phyloP scores from a whole-genome alignment of 2,797 vertebrate species.

The Melanotaenia nigrans region DNA sequence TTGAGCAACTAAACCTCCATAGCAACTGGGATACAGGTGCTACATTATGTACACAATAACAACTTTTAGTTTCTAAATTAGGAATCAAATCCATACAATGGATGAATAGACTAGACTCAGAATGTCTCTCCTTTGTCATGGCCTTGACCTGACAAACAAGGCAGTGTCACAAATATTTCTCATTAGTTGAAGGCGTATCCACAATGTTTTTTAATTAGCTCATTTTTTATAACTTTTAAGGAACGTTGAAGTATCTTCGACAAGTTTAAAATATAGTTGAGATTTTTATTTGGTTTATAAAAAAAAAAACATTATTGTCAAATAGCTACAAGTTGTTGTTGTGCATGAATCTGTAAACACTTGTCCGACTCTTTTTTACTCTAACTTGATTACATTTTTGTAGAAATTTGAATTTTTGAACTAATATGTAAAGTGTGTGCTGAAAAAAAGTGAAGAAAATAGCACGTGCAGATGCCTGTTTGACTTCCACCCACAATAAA shows the following conservation, averaged over 20 bases:
- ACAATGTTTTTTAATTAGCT: neutral
- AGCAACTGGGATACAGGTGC: neutral
- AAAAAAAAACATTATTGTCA: neutral
- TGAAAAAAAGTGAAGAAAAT: constrained; percentile 29
- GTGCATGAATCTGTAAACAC: neutral
- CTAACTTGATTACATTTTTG: neutral
- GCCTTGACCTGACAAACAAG: neutral
- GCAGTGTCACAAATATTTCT: neutral
- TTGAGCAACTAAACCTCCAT: constrained; percentile 5
- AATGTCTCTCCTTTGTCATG: neutral
- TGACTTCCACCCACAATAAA: constrained; percentile 32
- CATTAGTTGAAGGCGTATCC: neutral
- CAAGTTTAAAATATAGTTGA: neutral
- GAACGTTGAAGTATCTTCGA: neutral
- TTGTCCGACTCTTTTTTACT: constrained; percentile 3
- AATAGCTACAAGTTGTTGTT: neutral
- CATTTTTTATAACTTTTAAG: neutral
- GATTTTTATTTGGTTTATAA: neutral
- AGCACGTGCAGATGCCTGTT: constrained; percentile 24
- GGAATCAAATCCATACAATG: neutral
- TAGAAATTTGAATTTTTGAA: neutral
- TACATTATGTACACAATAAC: neutral
- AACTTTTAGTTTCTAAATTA: neutral
- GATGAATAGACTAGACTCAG: neutral
- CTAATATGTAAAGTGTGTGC: constrained; percentile 4